Conservation (phyloP, 2,888 invertebrate species). For the Polylopha cassiicola region DNA sequence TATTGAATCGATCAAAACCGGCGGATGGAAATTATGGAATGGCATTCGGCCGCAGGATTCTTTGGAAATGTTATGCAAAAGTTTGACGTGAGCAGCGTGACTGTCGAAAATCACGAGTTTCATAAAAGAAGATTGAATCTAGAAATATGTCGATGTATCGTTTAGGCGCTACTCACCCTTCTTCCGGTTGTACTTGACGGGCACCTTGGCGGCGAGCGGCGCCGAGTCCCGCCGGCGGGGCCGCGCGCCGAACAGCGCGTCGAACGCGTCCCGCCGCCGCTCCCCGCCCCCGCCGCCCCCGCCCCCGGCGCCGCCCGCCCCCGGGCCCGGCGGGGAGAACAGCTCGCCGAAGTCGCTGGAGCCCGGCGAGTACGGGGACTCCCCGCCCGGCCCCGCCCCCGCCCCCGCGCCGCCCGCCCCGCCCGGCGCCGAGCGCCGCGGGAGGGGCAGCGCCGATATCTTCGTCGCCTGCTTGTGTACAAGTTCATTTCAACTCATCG, state of each 20-base stretch:
- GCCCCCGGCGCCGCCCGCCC: slow-evolving; percentile 24
- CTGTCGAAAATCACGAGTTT: no score
- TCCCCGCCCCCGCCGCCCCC: slow-evolving; percentile 17
- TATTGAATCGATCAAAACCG: no score
- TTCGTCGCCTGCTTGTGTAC: no score
- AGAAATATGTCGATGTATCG: no score
- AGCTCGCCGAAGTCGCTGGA: slow-evolving; percentile 93
- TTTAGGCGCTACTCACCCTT: no score
- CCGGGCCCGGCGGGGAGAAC: slow-evolving; percentile 86
- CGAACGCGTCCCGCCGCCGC: slow-evolving; percentile 71
- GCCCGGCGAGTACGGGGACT: slow-evolving; percentile 91
- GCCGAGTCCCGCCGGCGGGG: slow-evolving; percentile 30
- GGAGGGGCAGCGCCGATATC: slow-evolving; percentile 43
- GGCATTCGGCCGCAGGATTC: no score
- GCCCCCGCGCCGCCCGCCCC: slow-evolving; percentile 32
- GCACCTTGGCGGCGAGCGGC: slow-evolving; percentile 46
- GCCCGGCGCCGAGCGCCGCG: slow-evolving; percentile 39
- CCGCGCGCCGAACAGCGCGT: slow-evolving; percentile 78
- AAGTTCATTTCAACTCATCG: neutral
- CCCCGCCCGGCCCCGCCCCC: slow-evolving; percentile 76
- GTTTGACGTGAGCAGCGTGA: no score
- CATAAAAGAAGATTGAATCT: no score
- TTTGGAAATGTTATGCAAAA: no score
- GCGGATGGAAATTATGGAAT: no score
- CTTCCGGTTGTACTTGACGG: slow-evolving; percentile 62